Evolutionary conservation across 1,140 invertebrate genomes (phyloP), one percentile per base, ranked within the genome.

Genomic region (Hermetia illucens): DNA sequence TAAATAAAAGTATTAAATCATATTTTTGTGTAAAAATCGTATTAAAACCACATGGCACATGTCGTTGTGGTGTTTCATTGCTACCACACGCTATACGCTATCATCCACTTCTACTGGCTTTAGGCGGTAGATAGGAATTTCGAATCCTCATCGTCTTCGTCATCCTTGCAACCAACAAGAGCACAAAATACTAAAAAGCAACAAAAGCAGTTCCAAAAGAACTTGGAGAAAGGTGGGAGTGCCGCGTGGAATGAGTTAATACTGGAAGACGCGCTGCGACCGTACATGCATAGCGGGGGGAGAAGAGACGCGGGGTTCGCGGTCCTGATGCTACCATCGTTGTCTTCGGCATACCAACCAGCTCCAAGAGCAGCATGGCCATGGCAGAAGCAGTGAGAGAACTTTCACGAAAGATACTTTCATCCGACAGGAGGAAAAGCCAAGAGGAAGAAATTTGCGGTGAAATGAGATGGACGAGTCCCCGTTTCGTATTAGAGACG

Each of bases 1-100:
- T 35, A 35, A 35, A 35, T 35, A 35, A 35, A 35, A 35, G 34
- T 35, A 35, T 35, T 35, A 35, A 35, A 35, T 35, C 34, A 35
- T 13, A 35, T 35, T 35, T 35, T 18, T 9, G 5, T 17, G 34
- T 13, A 35, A 35, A 35, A 35, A 35, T 35, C 34, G 17, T 35
- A 35, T 35, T 35, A 35, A 35, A 35, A 35, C 10, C 34, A 35
- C 34, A 35, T 35, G 34, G 10, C 19, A 17, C 34, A 35, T 35
- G 34, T 27, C 24, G 24, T 27, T 27, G 24, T 27, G 24, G 24
- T 27, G 13, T 13, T 27, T 9, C 24, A 9, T 27, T 8, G 24
- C 24, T 27, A 13, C 24, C 24, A n/a, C n/a, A n/a, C n/a, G n/a
- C n/a, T n/a, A n/a, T n/a, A n/a, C n/a, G n/a, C n/a, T n/a, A 27